A percentile compares a stretch with the other conserved stretches of the same genome.
Conservation (phyloP, 1,140 invertebrate genomes). For the Drosophila yakuba region DNA sequence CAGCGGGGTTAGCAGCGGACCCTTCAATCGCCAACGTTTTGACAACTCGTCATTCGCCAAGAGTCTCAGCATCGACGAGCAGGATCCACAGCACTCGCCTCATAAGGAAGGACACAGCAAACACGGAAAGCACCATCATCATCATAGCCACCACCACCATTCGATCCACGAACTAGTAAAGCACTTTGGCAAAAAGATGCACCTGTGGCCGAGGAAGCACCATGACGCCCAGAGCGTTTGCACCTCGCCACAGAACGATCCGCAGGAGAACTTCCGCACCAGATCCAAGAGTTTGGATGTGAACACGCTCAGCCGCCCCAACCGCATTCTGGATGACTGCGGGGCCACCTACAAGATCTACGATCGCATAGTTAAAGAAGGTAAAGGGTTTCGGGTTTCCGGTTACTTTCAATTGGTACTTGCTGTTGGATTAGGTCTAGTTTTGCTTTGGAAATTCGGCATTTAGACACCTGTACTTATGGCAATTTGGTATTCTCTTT, state of each 20-base stretch:
- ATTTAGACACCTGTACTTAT: conserved; percentile 1
- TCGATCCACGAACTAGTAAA: conserved; percentile 90
- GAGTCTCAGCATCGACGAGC: conserved; percentile 84
- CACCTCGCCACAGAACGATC: conserved; percentile 85
- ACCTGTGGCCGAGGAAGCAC: conserved; percentile 87
- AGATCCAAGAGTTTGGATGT: conserved; percentile 92
- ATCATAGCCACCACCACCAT: conserved; percentile 86
- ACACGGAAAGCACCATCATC: conserved; percentile 82
- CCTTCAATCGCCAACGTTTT: conserved; percentile 80
- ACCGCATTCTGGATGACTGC: conserved; percentile 87
- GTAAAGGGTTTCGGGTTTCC: conserved; percentile 85
- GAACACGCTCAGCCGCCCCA: conserved; percentile 85
- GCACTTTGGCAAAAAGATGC: conserved; percentile 89
- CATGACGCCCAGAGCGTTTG: conserved; percentile 85
- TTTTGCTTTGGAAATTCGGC: background rate
- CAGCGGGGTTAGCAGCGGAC: conserved; percentile 30
- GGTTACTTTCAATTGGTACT: conserved; percentile 54
- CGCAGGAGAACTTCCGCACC: conserved; percentile 88
- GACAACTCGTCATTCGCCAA: conserved; percentile 86
- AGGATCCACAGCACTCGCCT: conserved; percentile 60
- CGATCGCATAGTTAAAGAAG: conserved; percentile 92
- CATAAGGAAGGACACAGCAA: conserved; percentile 70
- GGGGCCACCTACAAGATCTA: conserved; percentile 93
- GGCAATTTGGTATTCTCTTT: background rate
- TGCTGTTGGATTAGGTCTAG: conserved; percentile 53